phyloP scores from a whole-genome alignment of 2,888 invertebrate species.

The Macaria notata region DNA sequence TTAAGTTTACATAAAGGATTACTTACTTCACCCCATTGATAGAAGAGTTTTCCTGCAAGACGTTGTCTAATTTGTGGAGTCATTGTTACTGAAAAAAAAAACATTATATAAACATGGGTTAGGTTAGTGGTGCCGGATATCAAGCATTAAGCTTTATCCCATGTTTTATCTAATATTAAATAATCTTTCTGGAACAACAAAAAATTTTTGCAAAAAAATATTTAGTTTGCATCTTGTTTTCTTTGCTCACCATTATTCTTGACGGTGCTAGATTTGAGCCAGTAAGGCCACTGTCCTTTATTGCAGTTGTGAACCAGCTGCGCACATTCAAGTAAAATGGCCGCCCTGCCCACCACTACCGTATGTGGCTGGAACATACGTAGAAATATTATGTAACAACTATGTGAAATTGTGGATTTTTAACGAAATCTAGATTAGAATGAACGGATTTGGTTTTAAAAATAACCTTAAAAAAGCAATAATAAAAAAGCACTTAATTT shows the following conservation, averaged over 20 bases:
- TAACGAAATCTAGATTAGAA: no score
- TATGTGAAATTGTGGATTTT: no score
- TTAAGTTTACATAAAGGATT: background rate
- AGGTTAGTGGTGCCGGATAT: background rate
- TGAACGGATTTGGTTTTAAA: no score
- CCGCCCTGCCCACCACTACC: slow-evolving; percentile 95
- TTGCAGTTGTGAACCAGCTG: slow-evolving; percentile 99
- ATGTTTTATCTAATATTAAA: no score
- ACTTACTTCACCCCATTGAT: slow-evolving; percentile 96
- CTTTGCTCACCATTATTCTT: slow-evolving; percentile 61
- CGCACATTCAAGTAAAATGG: slow-evolving; percentile 96
- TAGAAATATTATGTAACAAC: no score
- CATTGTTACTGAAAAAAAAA: slow-evolving; percentile 74
- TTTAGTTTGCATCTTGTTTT: no score
- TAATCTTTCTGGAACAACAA: no score
- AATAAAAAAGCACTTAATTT: no score
- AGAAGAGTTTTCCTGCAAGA: slow-evolving; percentile 97
- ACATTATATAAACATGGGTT: background rate
- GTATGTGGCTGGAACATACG: slow-evolving; percentile 89
- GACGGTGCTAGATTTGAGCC: slow-evolving; percentile 93
- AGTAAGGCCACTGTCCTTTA: slow-evolving; percentile 98
- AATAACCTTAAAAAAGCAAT: no score
- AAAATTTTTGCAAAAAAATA: no score
- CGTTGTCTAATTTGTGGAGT: slow-evolving; percentile 80
- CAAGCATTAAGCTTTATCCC: no score